Percentiles rank a stretch among this genome's conserved stretches.
These are phyloP conservation scores for Mythimna impura DNA, from an alignment of 2,888 invertebrate species.

Conservation along the genomic window DNA sequence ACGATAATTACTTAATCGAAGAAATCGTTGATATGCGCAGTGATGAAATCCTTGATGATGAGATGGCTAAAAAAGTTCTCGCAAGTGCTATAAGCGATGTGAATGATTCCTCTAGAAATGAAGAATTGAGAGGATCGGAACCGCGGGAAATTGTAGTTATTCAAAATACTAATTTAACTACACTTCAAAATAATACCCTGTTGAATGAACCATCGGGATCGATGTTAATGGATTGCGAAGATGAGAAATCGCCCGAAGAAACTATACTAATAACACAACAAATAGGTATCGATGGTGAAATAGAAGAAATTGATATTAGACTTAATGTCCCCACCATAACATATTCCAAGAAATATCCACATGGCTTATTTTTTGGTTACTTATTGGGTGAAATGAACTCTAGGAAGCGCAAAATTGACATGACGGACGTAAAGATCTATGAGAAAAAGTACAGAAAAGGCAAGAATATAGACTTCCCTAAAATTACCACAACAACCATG, in stretches of 20 bases:
- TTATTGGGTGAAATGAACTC: conserved; percentile 39
- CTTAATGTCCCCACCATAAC: conserved; percentile 76
- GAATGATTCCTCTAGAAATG: not conserved
- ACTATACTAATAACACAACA: conserved; percentile 57
- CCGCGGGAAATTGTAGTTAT: not conserved
- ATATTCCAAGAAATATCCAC: conserved; percentile 67
- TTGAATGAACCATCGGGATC: not conserved
- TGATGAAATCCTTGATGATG: conserved; percentile 44
- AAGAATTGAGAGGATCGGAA: not conserved
- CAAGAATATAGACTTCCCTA: conserved; percentile 83
- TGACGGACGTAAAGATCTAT: conserved; percentile 68
- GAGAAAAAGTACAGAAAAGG: conserved; percentile 81
- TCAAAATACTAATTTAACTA: not conserved
- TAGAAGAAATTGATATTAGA: conserved; percentile 67
- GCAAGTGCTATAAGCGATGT: not conserved
- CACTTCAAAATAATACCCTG: not conserved
- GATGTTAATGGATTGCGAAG: conserved; percentile 65
- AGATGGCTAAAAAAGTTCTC: conserved; percentile 18
- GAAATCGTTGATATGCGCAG: conserved; percentile 35
- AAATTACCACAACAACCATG: conserved; percentile 69
- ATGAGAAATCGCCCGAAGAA: conserved; percentile 33
- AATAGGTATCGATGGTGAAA: conserved; percentile 48
- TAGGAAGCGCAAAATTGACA: conserved; percentile 77
- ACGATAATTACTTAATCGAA: conserved; percentile 31
- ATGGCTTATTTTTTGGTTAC: conserved; percentile 12